Evolutionary conservation across 2,888 invertebrate species (phyloP).

Genomic region (Andrena bucephala): DNA sequence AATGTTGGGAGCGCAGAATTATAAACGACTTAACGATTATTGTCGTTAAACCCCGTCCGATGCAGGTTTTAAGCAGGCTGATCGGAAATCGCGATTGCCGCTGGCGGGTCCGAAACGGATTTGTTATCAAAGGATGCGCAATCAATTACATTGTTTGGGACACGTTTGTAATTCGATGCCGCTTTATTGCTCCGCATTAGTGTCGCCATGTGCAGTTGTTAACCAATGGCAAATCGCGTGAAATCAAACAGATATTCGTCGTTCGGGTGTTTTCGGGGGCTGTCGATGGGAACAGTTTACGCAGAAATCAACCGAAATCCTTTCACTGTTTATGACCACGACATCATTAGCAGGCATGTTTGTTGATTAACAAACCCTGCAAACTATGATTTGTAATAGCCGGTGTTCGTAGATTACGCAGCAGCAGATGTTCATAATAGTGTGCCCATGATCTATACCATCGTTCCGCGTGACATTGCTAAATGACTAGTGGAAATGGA

Average conservation of each 20-base stretch:
- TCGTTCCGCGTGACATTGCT: neutral
- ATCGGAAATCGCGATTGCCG: conserved; percentile 9
- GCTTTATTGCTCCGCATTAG: conserved; percentile 42
- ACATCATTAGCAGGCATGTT: conserved; percentile 53
- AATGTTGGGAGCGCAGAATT: neutral
- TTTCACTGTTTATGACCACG: conserved; percentile 47
- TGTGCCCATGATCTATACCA: neutral
- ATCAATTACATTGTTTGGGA: conserved; percentile 50
- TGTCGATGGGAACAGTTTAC: conserved; percentile 24
- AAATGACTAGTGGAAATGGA: conserved; percentile 1
- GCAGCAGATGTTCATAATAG: conserved; percentile 27
- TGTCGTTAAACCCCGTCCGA: neutral
- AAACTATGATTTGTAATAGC: conserved; percentile 33
- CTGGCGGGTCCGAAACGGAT: conserved; percentile 34
- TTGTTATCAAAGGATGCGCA: conserved; percentile 40
- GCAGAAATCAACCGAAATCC: conserved; percentile 37
- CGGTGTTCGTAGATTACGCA: conserved; percentile 39
- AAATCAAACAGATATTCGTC: conserved; percentile 59
- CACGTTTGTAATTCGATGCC: conserved; percentile 47
- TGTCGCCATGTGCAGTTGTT: conserved; percentile 33
- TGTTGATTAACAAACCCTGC: conserved; percentile 50
- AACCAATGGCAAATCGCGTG: conserved; percentile 52
- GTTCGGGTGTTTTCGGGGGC: conserved; percentile 29
- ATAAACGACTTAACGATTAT: neutral
- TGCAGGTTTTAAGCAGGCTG: neutral